These are phyloP conservation scores for Eristalis tenax DNA, from an alignment of 2,888 invertebrate genomes.

Conservation along the genomic window DNA sequence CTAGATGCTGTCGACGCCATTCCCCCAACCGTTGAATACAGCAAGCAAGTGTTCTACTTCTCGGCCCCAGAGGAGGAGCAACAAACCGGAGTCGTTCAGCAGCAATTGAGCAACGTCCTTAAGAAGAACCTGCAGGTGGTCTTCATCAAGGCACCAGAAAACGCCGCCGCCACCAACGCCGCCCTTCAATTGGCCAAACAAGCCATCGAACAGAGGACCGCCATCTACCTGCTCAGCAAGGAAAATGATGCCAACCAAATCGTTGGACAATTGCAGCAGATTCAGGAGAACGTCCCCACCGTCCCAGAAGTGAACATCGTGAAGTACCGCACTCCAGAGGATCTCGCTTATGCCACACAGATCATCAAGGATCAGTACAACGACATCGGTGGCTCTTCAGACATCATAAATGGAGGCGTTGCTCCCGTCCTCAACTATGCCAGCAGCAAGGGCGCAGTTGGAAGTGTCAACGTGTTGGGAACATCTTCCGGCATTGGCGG, in stretches of 20 bases:
- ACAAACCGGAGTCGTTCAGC: conserved; percentile 73
- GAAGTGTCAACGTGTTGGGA: not conserved
- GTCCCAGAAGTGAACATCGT: conserved; percentile 78
- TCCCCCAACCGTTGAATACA: conserved; percentile 73
- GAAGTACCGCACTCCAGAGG: conserved; percentile 78
- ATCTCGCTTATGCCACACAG: conserved; percentile 77
- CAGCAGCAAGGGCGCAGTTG: conserved; percentile 71
- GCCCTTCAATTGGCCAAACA: conserved; percentile 76
- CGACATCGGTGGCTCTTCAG: conserved; percentile 74
- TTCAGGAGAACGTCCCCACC: conserved; percentile 74
- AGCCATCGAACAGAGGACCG: conserved; percentile 76
- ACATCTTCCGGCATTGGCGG: not conserved
- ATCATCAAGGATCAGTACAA: conserved; percentile 77
- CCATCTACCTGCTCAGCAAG: conserved; percentile 76
- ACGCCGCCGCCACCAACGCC: conserved; percentile 76
- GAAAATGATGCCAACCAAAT: conserved; percentile 75
- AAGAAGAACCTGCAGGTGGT: conserved; percentile 74
- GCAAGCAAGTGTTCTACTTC: conserved; percentile 76
- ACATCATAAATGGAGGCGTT: conserved; percentile 75
- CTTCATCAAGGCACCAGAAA: conserved; percentile 77
- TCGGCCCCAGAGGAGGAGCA: conserved; percentile 75
- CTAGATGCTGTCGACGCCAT: conserved; percentile 50
- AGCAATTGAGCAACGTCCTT: conserved; percentile 67
- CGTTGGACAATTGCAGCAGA: conserved; percentile 76
- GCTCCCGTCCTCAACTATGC: conserved; percentile 78